Evolutionary conservation across 2,113 vertebrate species (phyloP).

Genomic region (Condylura cristata): DNA sequence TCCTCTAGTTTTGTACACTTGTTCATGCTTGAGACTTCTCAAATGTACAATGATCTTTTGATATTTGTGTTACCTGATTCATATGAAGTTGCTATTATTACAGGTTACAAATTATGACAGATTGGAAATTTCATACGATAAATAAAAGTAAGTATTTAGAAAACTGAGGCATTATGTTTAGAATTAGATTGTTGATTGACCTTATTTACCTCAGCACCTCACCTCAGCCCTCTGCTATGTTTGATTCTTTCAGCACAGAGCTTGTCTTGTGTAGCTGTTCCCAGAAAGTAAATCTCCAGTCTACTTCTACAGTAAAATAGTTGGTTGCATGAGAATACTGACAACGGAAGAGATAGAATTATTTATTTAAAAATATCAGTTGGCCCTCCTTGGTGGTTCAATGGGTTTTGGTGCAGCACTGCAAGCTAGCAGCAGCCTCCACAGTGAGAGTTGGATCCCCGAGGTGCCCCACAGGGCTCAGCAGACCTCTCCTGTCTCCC

Average conservation of each 20-base stretch:
- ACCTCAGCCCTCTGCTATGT: not conserved
- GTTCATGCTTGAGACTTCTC: not conserved
- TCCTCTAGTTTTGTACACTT: not conserved
- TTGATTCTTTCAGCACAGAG: not conserved
- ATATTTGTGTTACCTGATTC: not conserved
- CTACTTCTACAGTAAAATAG: not conserved
- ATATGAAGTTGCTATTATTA: conserved; percentile 2
- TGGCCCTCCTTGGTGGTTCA: too few relatives aligned
- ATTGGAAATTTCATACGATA: not conserved
- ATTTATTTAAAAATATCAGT: not conserved
- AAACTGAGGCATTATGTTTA: not conserved
- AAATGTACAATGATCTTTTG: not conserved
- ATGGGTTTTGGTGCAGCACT: too few relatives aligned
- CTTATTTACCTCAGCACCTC: not conserved
- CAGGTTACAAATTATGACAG: not conserved
- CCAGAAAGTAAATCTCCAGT: not conserved
- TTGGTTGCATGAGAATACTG: not conserved
- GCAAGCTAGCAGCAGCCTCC: too few relatives aligned
- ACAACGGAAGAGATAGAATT: not conserved
- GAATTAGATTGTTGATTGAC: not conserved
- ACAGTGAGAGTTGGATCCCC: too few relatives aligned
- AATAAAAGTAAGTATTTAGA: not conserved
- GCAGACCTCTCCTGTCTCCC: too few relatives aligned
- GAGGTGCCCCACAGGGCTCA: too few relatives aligned
- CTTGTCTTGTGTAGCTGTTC: not conserved